Percentiles rank a stretch among this genome's conserved stretches.
Evolutionary conservation across 2,888 invertebrate genomes (phyloP).

Genomic region (Dryadula phaetusa): DNA sequence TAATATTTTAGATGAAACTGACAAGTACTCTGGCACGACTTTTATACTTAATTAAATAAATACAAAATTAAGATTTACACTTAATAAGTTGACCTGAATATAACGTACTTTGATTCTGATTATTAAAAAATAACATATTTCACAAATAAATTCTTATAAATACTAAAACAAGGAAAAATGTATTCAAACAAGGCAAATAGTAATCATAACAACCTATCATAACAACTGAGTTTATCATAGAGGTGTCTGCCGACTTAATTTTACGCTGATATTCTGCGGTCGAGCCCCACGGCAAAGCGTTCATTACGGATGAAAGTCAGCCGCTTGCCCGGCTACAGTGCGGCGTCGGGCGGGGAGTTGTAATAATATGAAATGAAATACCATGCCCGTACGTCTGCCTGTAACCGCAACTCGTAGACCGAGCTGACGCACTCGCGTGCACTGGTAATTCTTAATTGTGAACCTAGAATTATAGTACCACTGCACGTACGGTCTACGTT

Average conservation of each 20-base stretch:
- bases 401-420: constrained; percentile 60
- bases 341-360: constrained; percentile 50
- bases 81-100: too few species aligned
- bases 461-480: constrained; percentile 60
- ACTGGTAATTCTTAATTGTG: constrained; percentile 63
- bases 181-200: constrained; percentile 25
- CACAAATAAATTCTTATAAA: neutral
- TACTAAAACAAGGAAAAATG: constrained; percentile 2
- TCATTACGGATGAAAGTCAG: constrained; percentile 75
- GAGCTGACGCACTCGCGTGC: constrained; percentile 58
- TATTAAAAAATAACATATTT: too few species aligned
- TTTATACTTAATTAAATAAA: neutral
- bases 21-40: neutral
- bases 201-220: constrained; percentile 35
- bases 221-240: constrained; percentile 35
- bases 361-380: constrained; percentile 76
- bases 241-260: constrained; percentile 52
- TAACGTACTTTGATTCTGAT: too few species aligned
- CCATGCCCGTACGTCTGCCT: constrained; percentile 63
- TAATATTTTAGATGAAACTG: constrained; percentile 23
- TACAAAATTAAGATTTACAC: too few species aligned
- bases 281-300: constrained; percentile 57
- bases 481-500: neutral
- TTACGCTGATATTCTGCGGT: constrained; percentile 65
- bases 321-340: constrained; percentile 54